phyloP scores from a whole-genome alignment of 2,888 invertebrate genomes.

The Oligia fasciuncula region DNA sequence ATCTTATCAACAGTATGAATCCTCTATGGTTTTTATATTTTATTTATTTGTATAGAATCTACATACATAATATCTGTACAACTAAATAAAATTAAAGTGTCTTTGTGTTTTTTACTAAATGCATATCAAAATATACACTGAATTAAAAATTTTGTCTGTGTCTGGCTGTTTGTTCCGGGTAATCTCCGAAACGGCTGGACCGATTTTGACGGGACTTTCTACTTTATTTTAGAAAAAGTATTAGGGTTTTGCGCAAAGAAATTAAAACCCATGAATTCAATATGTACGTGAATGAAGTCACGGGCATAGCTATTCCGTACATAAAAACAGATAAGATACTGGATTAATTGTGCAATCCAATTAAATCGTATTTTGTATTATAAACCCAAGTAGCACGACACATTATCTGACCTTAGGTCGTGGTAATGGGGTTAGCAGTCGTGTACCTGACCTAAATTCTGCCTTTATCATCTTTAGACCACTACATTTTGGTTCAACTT shows the following conservation, averaged over 20 bases:
- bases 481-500: too few species aligned
- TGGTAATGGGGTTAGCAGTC: neutral
- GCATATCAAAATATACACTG: too few species aligned
- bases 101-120: neutral
- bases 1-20: neutral
- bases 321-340: neutral
- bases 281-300: neutral
- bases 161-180: neutral
- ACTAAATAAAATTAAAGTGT: neutral
- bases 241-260: neutral
- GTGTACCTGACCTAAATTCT: neutral
- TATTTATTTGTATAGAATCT: neutral
- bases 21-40: neutral
- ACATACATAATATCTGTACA: neutral
- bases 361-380: neutral
- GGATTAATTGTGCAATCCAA: neutral
- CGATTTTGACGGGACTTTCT: neutral
- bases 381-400: neutral
- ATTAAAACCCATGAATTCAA: neutral
- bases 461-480: neutral
- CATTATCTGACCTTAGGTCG: too few species aligned
- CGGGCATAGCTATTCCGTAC: neutral
- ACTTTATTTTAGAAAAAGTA: too few species aligned
- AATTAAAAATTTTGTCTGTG: neutral
- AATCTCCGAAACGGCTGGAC: neutral